Conservation (phyloP, 2,797 vertebrate species). For the Lutjanus argentimaculatus region DNA sequence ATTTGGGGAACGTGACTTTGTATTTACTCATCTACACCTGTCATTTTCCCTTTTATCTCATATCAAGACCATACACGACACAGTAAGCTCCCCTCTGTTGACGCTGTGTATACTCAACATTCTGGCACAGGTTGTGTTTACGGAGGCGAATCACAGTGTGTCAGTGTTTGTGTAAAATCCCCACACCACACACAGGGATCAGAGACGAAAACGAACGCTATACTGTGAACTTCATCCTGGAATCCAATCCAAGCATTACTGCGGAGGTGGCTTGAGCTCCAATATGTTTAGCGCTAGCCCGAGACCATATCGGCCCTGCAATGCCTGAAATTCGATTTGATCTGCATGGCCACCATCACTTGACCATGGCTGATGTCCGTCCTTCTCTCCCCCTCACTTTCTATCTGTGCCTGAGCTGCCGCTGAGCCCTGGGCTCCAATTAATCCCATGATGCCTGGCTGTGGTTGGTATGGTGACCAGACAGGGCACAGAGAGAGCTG, state of each 20-base stretch:
- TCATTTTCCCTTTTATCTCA: conserved; percentile 37
- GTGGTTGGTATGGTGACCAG: conserved; percentile 83
- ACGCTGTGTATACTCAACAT: conserved; percentile 44
- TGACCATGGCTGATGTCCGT: conserved; percentile 74
- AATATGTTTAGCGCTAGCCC: conserved; percentile 67
- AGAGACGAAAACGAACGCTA: conserved; percentile 62
- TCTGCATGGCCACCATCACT: conserved; percentile 78
- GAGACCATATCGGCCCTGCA: conserved; percentile 61
- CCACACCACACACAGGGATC: conserved; percentile 71
- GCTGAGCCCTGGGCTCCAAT: conserved; percentile 85
- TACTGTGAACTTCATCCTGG: conserved; percentile 55
- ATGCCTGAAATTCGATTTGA: conserved; percentile 77
- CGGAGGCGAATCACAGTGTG: conserved; percentile 67
- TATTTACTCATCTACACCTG: conserved; percentile 29
- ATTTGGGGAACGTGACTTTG: conserved; percentile 1
- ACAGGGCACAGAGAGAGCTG: conserved; percentile 80
- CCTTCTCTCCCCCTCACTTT: conserved; percentile 45
- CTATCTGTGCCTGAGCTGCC: conserved; percentile 70
- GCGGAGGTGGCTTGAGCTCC: conserved; percentile 63
- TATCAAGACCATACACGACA: conserved; percentile 24
- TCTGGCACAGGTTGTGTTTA: conserved; percentile 71
- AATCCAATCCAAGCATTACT: conserved; percentile 71
- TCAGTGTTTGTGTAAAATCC: conserved; percentile 72
- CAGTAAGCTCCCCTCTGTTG: conserved; percentile 41
- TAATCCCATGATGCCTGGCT: conserved; percentile 84